These are phyloP conservation scores for Orthonyx spaldingii DNA, from an alignment of 2,113 vertebrate species.

Conservation along the genomic window DNA sequence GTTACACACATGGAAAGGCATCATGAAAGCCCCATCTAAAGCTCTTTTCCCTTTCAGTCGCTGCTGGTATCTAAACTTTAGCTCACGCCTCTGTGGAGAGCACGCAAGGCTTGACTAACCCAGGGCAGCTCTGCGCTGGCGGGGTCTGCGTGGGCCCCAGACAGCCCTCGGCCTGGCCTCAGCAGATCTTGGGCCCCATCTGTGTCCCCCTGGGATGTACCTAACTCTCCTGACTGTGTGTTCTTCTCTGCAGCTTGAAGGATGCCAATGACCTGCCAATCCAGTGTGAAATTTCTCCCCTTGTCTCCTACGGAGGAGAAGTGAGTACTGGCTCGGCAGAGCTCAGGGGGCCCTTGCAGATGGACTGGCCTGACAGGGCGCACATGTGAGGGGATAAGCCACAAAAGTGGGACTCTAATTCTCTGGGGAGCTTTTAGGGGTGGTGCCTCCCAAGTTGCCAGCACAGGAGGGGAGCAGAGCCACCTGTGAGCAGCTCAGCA, in stretches of 20 bases:
- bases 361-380: neutral
- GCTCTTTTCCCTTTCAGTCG: neutral
- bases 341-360: fast-evolving
- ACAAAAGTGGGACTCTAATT: fast-evolving
- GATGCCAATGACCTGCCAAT: conserved; percentile 90
- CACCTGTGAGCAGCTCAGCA: neutral
- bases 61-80: neutral
- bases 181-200: neutral
- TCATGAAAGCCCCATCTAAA: neutral
- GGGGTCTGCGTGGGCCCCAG: neutral
- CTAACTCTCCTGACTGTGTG: neutral
- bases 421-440: neutral
- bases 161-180: fast-evolving
- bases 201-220: fast-evolving
- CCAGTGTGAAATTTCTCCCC: conserved; percentile 95
- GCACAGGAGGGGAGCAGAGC: neutral
- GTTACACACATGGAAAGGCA: neutral
- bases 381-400: fast-evolving
- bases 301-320: conserved; percentile 92
- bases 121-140: neutral
- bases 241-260: conserved; percentile 78
- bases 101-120: conserved; percentile 47
- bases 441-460: neutral
- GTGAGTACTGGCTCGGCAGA: conserved; percentile 69
- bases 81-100: neutral